Evolutionary conservation across 92 coral and sea anemone genomes (phyloP).

Genomic region (Siderastrea radians): DNA sequence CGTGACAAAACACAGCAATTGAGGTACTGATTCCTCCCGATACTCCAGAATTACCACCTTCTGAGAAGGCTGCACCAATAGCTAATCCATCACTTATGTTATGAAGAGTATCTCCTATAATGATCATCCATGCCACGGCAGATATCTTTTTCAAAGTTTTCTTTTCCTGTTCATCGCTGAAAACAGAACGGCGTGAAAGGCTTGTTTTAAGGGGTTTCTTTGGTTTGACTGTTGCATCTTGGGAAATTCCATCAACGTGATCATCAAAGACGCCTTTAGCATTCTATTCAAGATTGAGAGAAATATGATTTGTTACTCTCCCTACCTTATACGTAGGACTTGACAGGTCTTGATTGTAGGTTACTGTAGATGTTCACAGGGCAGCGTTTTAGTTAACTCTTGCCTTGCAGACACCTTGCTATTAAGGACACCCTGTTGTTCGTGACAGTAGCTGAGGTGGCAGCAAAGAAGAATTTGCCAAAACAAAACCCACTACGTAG

Average conservation of each 20-base stretch:
- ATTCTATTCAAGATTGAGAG: conserved; percentile 9
- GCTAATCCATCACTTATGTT: conserved; percentile 98
- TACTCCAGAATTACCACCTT: conserved; percentile 79
- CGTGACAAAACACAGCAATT: conserved; percentile 95
- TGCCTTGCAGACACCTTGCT: too few relatives aligned
- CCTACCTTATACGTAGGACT: too few relatives aligned
- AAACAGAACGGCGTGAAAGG: conserved; percentile 78
- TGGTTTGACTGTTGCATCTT: conserved; percentile 18
- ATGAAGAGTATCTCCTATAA: conserved; percentile 95
- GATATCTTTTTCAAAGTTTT: conserved; percentile 5
- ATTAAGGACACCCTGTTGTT: too few relatives aligned
- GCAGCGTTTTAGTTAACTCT: too few relatives aligned
- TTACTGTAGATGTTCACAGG: too few relatives aligned
- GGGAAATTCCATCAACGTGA: background rate
- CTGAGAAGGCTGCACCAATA: conserved; percentile 95
- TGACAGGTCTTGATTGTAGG: too few relatives aligned
- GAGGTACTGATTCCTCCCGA: conserved; percentile 96
- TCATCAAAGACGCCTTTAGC: background rate
- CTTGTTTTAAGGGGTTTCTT: conserved; percentile 51
- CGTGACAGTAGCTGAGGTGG: too few relatives aligned
- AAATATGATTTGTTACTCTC: background rate
- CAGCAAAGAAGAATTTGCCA: too few relatives aligned
- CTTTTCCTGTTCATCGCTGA: conserved; percentile 56
- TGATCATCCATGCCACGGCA: conserved; percentile 87
- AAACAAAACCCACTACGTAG: too few relatives aligned